Percentiles rank a stretch among this genome's conserved stretches.
phyloP scores from a whole-genome alignment of 2,888 invertebrate genomes.

The Tenthredo livida region DNA sequence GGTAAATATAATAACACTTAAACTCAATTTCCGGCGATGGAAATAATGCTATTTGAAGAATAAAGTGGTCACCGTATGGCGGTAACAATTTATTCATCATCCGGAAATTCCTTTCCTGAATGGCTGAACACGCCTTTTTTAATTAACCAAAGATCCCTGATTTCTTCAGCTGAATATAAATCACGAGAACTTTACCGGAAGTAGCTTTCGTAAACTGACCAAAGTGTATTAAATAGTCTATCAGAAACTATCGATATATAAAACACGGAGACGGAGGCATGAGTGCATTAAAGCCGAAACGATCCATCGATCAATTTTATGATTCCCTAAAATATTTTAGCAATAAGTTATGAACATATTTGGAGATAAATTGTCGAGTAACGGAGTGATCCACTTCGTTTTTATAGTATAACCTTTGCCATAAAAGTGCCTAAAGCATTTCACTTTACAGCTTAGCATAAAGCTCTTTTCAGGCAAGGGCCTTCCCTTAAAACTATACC shows the following conservation, averaged over 20 bases:
- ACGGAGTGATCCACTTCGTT: slow-evolving; percentile 31
- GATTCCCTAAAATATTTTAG: not conserved
- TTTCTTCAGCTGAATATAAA: not conserved
- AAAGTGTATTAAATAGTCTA: not conserved
- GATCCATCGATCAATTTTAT: slow-evolving; percentile 25
- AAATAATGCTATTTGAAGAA: slow-evolving; percentile 22
- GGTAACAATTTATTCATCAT: not conserved
- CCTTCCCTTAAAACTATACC: not conserved
- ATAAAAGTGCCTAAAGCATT: slow-evolving; percentile 11
- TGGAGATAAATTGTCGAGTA: slow-evolving; percentile 18
- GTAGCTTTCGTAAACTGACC: not conserved
- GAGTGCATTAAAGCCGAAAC: not conserved
- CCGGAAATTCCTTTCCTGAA: not conserved
- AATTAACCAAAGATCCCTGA: not conserved
- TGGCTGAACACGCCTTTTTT: not conserved
- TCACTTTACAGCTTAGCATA: slow-evolving; percentile 9
- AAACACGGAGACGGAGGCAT: not conserved
- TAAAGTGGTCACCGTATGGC: not conserved
- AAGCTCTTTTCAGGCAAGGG: slow-evolving; percentile 2
- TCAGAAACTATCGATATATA: not conserved
- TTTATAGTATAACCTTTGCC: slow-evolving; percentile 19
- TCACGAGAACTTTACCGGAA: not conserved
- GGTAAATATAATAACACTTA: slow-evolving; percentile 7
- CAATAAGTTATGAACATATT: not conserved
- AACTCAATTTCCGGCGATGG: not conserved